phyloP scores from a whole-genome alignment of 2,888 invertebrate genomes.

The Hypomecis atomaria region DNA sequence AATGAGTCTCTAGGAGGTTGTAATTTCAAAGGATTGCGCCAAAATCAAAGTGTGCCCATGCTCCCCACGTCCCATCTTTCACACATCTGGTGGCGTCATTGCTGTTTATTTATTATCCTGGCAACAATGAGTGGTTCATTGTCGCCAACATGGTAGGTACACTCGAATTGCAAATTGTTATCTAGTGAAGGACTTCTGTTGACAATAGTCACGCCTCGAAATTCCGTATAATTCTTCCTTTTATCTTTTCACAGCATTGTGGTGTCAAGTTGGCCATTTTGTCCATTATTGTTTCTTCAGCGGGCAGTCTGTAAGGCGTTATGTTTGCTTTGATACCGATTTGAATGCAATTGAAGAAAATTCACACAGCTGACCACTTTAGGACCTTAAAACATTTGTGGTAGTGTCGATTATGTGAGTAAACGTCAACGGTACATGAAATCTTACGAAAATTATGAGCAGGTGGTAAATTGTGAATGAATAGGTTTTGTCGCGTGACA shows the following conservation, averaged over 20 bases:
- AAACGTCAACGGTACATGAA: not conserved
- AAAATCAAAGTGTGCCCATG: conserved; percentile 29
- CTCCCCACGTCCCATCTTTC: conserved; percentile 26
- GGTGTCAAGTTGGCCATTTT: conserved; percentile 76
- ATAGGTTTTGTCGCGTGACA: conserved; percentile 76
- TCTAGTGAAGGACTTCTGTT: conserved; percentile 65
- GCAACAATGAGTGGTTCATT: conserved; percentile 60
- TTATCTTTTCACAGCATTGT: conserved; percentile 77
- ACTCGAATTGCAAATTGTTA: conserved; percentile 80
- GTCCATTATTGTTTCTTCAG: conserved; percentile 74
- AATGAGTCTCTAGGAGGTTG: conserved; percentile 7
- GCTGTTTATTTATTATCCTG: conserved; percentile 75
- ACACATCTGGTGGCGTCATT: conserved; percentile 75
- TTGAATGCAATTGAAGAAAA: conserved; percentile 48
- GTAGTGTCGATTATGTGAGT: not conserved
- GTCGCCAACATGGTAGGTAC: conserved; percentile 38
- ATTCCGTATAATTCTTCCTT: conserved; percentile 81
- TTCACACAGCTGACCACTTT: not conserved
- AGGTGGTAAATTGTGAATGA: conserved; percentile 71
- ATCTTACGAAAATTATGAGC: conserved; percentile 6
- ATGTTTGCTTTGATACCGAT: conserved; percentile 74
- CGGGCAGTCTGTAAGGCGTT: conserved; percentile 70
- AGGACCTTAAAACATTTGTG: not conserved
- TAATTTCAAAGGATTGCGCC: conserved; percentile 61
- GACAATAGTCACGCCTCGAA: conserved; percentile 77